phyloP scores from a whole-genome alignment of 2,113 vertebrate genomes.

The Procavia capensis region DNA sequence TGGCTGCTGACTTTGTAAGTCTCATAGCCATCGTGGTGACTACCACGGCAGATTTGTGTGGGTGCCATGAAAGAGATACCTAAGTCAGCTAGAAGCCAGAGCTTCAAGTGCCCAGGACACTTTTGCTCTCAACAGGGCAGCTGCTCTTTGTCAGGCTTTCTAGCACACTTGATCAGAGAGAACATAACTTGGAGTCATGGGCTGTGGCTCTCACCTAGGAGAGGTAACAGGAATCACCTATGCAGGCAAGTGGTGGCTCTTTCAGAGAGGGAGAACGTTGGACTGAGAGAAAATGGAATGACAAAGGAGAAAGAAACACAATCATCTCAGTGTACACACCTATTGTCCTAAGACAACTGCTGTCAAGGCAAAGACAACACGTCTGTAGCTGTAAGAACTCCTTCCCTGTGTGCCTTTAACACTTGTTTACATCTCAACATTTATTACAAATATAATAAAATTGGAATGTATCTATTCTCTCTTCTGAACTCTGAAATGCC shows the following conservation, averaged over 20 bases:
- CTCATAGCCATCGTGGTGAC: not conserved
- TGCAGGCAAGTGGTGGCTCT: not conserved
- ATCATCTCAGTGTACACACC: not conserved
- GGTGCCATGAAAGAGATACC: not conserved
- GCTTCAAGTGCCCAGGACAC: not conserved
- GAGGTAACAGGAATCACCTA: not conserved
- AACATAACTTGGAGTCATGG: not conserved
- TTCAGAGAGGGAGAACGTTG: not conserved
- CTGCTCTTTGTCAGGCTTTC: not conserved
- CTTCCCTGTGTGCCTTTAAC: constrained; percentile 1
- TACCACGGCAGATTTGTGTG: not conserved
- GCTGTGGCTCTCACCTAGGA: not conserved
- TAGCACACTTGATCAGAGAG: not conserved
- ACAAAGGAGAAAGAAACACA: not conserved
- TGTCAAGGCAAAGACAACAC: not conserved
- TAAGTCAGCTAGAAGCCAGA: not conserved
- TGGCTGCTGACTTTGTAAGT: not conserved
- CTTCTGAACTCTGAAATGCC: not conserved
- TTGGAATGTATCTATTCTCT: not conserved
- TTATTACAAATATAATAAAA: not conserved
- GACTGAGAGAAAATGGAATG: not conserved
- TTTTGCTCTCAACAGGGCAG: not conserved
- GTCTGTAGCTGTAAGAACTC: not conserved
- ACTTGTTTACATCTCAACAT: not conserved
- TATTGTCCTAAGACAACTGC: not conserved